Conservation (phyloP, 2,113 vertebrate genomes). For the Ciconia stormi region DNA sequence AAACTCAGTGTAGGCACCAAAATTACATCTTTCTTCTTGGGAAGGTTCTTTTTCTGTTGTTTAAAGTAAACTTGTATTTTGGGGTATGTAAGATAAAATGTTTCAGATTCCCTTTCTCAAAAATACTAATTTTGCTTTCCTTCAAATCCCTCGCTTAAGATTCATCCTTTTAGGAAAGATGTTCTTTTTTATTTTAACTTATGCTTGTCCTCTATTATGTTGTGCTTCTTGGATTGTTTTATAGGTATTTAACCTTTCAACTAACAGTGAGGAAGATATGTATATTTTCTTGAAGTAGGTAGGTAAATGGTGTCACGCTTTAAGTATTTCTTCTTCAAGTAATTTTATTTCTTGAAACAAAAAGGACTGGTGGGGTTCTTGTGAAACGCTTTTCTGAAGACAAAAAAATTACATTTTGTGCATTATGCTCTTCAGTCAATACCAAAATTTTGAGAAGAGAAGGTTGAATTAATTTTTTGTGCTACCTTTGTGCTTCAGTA, state of each 20-base stretch:
- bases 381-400: neutral
- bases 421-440: neutral
- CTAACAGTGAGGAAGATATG: neutral
- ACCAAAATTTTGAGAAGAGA: neutral
- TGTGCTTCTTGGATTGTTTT: neutral
- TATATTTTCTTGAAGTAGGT: neutral
- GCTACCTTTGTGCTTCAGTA: neutral
- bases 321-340: neutral
- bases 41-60: neutral
- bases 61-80: neutral
- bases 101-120: neutral
- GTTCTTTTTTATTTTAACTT: neutral
- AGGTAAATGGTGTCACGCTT: neutral
- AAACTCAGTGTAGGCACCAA: neutral
- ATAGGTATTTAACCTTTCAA: neutral
- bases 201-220: neutral
- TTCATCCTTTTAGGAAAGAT: neutral
- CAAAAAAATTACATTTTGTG: neutral
- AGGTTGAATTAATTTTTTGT: neutral
- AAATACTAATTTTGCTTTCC: neutral
- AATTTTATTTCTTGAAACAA: neutral
- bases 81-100: neutral
- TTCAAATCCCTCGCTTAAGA: neutral
- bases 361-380: neutral
- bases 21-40: neutral